Evolutionary conservation across 2,797 vertebrate species (phyloP).

Genomic region (Rallus crepitans): DNA sequence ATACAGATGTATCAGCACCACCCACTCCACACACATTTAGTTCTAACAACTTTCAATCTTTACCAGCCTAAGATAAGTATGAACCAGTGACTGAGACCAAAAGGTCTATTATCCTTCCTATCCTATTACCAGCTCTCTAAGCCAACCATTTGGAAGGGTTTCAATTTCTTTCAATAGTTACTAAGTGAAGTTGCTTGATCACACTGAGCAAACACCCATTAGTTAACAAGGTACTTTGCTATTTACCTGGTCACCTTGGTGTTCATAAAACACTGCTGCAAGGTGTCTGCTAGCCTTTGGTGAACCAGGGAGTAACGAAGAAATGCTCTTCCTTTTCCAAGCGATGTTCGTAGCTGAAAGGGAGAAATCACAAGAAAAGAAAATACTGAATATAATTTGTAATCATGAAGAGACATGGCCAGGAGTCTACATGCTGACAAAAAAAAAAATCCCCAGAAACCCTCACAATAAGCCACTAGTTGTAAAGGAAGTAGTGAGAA

Average conservation of each 20-base stretch:
- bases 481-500: neutral
- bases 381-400: neutral
- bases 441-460: neutral
- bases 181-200: neutral
- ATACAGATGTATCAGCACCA: neutral
- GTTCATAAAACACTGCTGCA: constrained; percentile 97
- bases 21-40: neutral
- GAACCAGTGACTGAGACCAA: neutral
- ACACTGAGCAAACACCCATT: neutral
- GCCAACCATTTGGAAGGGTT: neutral
- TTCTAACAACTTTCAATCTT: constrained; percentile 10
- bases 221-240: neutral
- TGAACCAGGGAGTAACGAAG: constrained; percentile 95
- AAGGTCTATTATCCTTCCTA: neutral
- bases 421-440: neutral
- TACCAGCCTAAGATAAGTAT: neutral
- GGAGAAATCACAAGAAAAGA: neutral
- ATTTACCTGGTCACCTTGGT: constrained; percentile 90
- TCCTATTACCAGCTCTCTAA: constrained; percentile 33
- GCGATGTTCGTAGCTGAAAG: constrained; percentile 90
- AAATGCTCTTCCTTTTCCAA: constrained; percentile 95
- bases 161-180: neutral
- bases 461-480: neutral
- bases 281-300: constrained; percentile 93
- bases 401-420: neutral